Evolutionary conservation across 2,113 vertebrate species (phyloP), one percentile per base, ranked within the genome.

Genomic region (Hypomesus transpacificus): DNA sequence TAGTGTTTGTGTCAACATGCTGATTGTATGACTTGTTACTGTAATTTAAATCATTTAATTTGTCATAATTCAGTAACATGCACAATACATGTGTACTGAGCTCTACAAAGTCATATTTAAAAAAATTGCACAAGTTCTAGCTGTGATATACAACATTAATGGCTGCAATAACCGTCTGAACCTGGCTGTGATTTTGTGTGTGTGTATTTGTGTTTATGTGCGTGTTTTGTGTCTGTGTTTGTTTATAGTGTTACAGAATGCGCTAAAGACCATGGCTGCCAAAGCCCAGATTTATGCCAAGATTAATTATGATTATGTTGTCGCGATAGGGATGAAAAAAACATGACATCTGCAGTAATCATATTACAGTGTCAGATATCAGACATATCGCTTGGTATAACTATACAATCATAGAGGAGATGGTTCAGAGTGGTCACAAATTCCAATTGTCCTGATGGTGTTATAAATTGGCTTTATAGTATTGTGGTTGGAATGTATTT

Each of bases 241-340:
- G 56, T 21, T 20, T 24, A 20, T 58, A n/a, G 58, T 14, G 22
- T 60, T 60, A 4, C 69, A 51, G 39, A 73, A 46, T 50, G 71
- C 26, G 73, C 57, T 68, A 63, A 69, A 66, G 24, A 31, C 39
- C 39, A 16, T 63, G 7, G 61, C 82, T 88, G 87, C 88, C 87
- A 90, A 87, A 87, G 77, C 80, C 76, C 85, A 75, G 88, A 86
- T 85, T 90, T 83, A 86, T 83, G 82, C 77, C 79, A 86, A 86
- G 87, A 91, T 90, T 88, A 91, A 86, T 87, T 75, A 84, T 84
- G 80, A 85, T 74, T 87, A 87, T 85, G 87, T 89, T 86, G 76
- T 87, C 71, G 85, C 82, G 83, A 79, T 80, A 46, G 70, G 80
- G 82, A 85, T 88, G 79, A 85, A 84, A 80, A 77, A 62, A 74